phyloP scores from a whole-genome alignment of 2,113 vertebrate species.

The Strix aluco region DNA sequence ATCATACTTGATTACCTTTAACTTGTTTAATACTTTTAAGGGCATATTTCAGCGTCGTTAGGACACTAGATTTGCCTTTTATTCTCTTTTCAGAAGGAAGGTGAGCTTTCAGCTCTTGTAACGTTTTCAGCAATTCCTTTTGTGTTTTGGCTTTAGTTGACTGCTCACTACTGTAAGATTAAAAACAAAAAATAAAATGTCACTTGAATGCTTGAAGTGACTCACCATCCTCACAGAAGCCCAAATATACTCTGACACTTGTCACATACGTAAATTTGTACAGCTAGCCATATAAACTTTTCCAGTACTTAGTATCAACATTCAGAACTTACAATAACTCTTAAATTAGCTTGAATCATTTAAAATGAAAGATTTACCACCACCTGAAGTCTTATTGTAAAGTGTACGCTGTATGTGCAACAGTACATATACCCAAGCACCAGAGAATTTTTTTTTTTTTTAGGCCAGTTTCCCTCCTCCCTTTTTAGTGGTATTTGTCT shows the following conservation, averaged over 20 bases:
- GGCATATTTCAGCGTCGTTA: constrained; percentile 89
- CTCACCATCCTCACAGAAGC: not conserved
- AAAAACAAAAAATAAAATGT: not conserved
- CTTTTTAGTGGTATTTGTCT: constrained; percentile 21
- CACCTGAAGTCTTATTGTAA: not conserved
- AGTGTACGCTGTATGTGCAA: not conserved
- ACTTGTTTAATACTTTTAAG: constrained; percentile 94
- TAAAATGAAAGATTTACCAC: not conserved
- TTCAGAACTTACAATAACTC: not conserved
- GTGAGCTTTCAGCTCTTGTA: constrained; percentile 90
- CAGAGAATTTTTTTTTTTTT: not conserved
- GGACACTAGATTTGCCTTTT: constrained; percentile 85
- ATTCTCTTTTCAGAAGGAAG: constrained; percentile 87
- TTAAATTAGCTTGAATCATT: not conserved
- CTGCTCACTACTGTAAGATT: constrained; percentile 84
- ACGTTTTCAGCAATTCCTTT: constrained; percentile 87
- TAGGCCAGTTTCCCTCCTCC: not conserved
- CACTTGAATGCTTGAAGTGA: not conserved
- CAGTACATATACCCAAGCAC: not conserved
- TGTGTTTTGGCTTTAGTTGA: constrained; percentile 90
- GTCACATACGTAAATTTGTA: not conserved
- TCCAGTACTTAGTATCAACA: not conserved
- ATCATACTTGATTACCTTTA: constrained; percentile 80
- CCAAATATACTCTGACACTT: not conserved
- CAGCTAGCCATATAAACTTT: not conserved